These are phyloP conservation scores for Calephelis perditalis DNA, from an alignment of 2,888 invertebrate genomes.

Conservation along the genomic window DNA sequence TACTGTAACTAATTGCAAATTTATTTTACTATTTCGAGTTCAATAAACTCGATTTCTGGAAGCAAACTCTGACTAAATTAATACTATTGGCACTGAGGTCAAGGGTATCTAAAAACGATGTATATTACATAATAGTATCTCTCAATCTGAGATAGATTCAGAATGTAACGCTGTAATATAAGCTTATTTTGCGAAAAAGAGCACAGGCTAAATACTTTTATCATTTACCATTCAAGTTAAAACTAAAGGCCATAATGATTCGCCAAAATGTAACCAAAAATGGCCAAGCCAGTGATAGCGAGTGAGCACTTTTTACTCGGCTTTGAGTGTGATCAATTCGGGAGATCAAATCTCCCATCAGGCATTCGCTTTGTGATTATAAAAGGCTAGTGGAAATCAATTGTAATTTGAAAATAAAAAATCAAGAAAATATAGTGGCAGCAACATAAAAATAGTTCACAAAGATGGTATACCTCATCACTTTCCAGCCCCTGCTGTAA, in stretches of 20 bases:
- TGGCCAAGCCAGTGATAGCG: constrained; percentile 60
- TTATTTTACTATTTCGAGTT: constrained; percentile 6
- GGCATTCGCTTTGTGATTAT: constrained; percentile 68
- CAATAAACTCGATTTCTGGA: background rate
- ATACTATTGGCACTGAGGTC: background rate
- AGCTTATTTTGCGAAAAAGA: constrained; percentile 17
- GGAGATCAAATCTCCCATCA: constrained; percentile 76
- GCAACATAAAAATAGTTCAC: constrained; percentile 77
- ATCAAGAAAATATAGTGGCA: constrained; percentile 73
- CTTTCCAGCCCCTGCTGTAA: constrained; percentile 95
- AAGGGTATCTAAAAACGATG: constrained; percentile 4
- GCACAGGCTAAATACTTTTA: constrained; percentile 17
- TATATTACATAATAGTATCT: constrained; percentile 6
- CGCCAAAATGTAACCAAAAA: constrained; percentile 26
- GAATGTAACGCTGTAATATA: constrained; percentile 8
- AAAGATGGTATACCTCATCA: constrained; percentile 89
- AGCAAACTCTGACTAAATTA: constrained; percentile 7
- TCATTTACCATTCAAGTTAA: constrained; percentile 9
- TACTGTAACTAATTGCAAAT: constrained; percentile 9
- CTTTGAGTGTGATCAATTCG: constrained; percentile 61
- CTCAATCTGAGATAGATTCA: constrained; percentile 9
- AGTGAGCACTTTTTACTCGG: constrained; percentile 52
- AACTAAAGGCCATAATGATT: constrained; percentile 25
- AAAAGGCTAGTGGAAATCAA: constrained; percentile 72
- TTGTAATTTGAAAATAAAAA: constrained; percentile 71